Percentiles rank a stretch among this genome's conserved stretches.
These are phyloP conservation scores for Sarotherodon lohbergeri DNA, from an alignment of 2,113 vertebrate genomes.

Conservation along the genomic window DNA sequence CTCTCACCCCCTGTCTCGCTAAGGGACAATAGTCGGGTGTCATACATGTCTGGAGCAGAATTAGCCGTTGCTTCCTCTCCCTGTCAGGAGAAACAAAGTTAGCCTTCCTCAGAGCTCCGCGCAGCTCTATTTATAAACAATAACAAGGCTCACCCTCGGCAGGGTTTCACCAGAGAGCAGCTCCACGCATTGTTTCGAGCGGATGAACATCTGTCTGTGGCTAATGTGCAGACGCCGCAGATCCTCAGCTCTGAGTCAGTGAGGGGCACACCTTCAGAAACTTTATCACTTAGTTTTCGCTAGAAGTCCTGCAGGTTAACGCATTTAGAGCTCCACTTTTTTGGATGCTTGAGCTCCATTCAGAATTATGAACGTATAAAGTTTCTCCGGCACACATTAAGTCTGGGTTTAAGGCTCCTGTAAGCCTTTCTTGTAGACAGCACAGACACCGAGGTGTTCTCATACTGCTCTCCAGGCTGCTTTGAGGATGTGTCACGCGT, in stretches of 20 bases:
- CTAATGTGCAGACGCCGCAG: constrained; percentile 43
- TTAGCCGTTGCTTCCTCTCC: constrained; percentile 72
- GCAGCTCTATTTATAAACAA: constrained; percentile 68
- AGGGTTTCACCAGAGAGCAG: constrained; percentile 28
- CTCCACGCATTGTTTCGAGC: constrained; percentile 56
- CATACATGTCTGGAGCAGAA: constrained; percentile 70
- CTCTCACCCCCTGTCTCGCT: neutral
- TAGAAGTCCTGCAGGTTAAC: neutral
- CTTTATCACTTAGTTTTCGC: neutral
- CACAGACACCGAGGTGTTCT: neutral
- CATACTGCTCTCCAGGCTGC: neutral
- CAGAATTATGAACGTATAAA: fast-evolving
- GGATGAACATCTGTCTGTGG: constrained; percentile 63
- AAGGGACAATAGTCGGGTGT: constrained; percentile 65
- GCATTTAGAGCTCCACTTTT: neutral
- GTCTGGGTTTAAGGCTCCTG: neutral
- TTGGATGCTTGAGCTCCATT: neutral
- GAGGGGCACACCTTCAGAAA: neutral
- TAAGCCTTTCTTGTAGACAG: neutral
- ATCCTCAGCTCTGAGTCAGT: constrained; percentile 5
- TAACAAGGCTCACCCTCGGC: constrained; percentile 63
- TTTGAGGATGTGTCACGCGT: neutral
- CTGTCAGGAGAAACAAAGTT: constrained; percentile 71
- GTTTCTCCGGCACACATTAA: neutral
- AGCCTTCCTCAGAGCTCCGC: constrained; percentile 58